Percentiles rank a stretch among this genome's conserved stretches.
Evolutionary conservation across 2,888 invertebrate genomes (phyloP).

Genomic region (Eupithecia pulchellata): DNA sequence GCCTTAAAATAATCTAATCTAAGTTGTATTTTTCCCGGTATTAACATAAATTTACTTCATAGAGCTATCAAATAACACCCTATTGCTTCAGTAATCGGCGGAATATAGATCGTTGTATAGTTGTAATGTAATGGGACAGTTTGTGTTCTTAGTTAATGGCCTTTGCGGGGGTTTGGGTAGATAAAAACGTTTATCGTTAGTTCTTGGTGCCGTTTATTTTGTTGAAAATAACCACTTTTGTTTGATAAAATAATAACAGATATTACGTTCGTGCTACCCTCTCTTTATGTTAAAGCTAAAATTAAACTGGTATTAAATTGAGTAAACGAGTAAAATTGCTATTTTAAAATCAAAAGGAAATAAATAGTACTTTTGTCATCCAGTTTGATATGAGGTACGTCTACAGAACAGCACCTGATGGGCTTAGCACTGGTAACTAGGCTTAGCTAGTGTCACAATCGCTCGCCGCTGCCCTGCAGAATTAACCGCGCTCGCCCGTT

Average conservation of each 20-base stretch:
- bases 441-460: constrained; percentile 82
- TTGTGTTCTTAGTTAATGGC: constrained; percentile 77
- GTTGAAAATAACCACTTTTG: constrained; percentile 4
- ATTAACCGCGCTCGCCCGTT: constrained; percentile 78
- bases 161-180: constrained; percentile 61
- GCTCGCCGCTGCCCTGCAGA: constrained; percentile 76
- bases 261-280: neutral
- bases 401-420: constrained; percentile 72
- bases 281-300: neutral
- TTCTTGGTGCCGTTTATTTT: constrained; percentile 25
- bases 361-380: constrained; percentile 50
- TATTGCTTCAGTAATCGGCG: constrained; percentile 66
- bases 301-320: neutral
- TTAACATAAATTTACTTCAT: constrained; percentile 25
- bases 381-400: constrained; percentile 63
- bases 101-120: constrained; percentile 69
- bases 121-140: constrained; percentile 73
- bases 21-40: constrained; percentile 18
- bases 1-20: neutral
- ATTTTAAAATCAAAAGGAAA: constrained; percentile 45
- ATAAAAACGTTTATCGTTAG: constrained; percentile 60
- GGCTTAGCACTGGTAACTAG: constrained; percentile 77
- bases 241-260: constrained; percentile 2
- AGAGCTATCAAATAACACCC: constrained; percentile 25
- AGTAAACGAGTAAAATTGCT: neutral